Evolutionary conservation across 30 jellyfish, hydroid and myxozoan species (phyloP).

Genomic region (Calvadosia cruxmelitensis): DNA sequence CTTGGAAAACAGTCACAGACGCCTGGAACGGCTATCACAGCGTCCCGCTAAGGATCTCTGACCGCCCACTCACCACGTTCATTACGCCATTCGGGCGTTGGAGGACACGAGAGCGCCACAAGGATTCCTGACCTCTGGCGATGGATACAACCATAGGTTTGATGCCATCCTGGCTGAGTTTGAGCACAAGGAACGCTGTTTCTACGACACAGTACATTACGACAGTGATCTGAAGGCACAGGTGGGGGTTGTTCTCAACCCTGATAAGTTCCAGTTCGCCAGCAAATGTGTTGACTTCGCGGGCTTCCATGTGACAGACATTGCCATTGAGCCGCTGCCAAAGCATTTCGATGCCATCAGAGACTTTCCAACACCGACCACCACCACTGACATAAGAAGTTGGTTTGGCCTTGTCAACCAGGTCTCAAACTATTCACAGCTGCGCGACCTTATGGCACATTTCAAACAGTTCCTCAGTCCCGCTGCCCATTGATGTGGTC

Average conservation of each 20-base stretch:
- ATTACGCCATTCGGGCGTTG: constrained; percentile 2
- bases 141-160: neutral
- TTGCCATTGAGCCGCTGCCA: neutral
- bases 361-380: neutral
- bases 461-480: no score
- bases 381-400: neutral
- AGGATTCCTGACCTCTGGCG: constrained; percentile 1
- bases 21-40: no score
- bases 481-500: no score
- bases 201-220: neutral
- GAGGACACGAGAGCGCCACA: neutral
- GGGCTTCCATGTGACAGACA: neutral
- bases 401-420: constrained; percentile 7
- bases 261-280: constrained; percentile 3
- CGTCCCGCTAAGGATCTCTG: neutral
- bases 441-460: neutral
- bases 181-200: neutral
- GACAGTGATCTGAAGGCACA: neutral
- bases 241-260: neutral
- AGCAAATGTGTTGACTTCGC: neutral
- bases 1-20: neutral
- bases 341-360: neutral
- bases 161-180: neutral
- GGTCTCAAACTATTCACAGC: constrained; percentile 2
- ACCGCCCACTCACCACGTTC: neutral